phyloP scores from a whole-genome alignment of 2,888 invertebrate genomes.

The Heliconius sara region DNA sequence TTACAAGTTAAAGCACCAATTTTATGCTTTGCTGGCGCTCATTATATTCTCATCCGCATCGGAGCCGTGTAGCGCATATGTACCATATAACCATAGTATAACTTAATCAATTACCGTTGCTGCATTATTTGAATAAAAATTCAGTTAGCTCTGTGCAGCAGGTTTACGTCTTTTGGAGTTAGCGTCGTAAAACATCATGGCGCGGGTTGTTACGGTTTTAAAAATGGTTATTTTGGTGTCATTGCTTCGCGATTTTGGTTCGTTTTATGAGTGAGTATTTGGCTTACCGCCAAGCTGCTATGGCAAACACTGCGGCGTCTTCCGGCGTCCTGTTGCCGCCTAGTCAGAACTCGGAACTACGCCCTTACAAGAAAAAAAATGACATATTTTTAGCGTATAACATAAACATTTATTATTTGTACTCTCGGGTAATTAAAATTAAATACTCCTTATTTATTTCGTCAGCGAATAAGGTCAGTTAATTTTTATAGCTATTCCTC shows the following conservation, averaged over 20 bases:
- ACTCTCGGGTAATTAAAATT: not conserved
- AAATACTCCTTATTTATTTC: not conserved
- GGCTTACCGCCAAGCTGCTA: conserved; percentile 60
- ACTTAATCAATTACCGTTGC: conserved; percentile 3
- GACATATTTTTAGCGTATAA: not conserved
- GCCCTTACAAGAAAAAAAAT: conserved; percentile 4
- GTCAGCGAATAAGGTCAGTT: not conserved
- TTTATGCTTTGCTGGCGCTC: conserved; percentile 38
- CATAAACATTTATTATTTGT: not conserved
- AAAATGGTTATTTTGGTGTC: conserved; percentile 39
- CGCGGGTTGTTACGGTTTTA: conserved; percentile 33
- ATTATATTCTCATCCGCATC: conserved; percentile 41
- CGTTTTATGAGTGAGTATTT: conserved; percentile 56
- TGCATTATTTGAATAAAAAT: conserved; percentile 23
- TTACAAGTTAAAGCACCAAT: conserved; percentile 45
- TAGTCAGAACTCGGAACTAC: conserved; percentile 24
- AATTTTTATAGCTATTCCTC: not conserved
- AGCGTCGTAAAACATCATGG: conserved; percentile 32
- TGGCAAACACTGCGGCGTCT: conserved; percentile 56
- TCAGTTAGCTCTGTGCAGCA: conserved; percentile 7
- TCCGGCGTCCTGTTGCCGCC: conserved; percentile 59
- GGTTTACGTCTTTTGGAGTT: conserved; percentile 29
- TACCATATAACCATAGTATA: not conserved
- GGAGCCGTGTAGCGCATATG: conserved; percentile 16
- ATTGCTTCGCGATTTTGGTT: conserved; percentile 50